Percentiles rank a stretch among this genome's conserved stretches.
phyloP scores from a whole-genome alignment of 2,888 invertebrate genomes.

The Syrphus vitripennis region DNA sequence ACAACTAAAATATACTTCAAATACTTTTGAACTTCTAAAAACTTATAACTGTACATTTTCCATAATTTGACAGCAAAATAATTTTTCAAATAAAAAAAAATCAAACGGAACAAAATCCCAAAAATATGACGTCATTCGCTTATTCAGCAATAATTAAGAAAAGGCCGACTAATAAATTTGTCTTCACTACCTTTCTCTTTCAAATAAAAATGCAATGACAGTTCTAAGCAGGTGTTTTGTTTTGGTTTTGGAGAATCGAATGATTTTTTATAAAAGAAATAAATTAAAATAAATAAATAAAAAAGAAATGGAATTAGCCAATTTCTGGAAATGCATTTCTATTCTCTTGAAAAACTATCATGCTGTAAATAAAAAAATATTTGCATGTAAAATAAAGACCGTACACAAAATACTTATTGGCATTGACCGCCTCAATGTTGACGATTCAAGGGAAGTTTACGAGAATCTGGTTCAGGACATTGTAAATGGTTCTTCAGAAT shows the following conservation, averaged over 20 bases:
- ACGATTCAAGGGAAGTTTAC: neutral
- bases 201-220: neutral
- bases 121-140: no score
- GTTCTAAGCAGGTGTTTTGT: neutral
- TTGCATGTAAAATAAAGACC: constrained; percentile 80
- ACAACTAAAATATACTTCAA: no score
- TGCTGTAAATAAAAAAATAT: constrained; percentile 87
- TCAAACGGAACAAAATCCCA: neutral
- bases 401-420: constrained; percentile 74
- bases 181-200: neutral
- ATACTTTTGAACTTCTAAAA: neutral
- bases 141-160: neutral
- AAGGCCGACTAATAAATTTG: neutral
- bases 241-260: neutral
- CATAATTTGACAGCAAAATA: neutral
- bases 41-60: neutral
- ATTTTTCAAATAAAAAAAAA: neutral
- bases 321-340: constrained; percentile 86
- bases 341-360: constrained; percentile 87
- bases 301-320: constrained; percentile 48
- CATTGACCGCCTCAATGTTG: neutral
- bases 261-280: no score
- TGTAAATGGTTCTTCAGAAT: neutral
- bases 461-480: neutral
- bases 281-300: neutral